Conservation (phyloP, 2,797 vertebrate genomes). For the Agapornis canus region DNA sequence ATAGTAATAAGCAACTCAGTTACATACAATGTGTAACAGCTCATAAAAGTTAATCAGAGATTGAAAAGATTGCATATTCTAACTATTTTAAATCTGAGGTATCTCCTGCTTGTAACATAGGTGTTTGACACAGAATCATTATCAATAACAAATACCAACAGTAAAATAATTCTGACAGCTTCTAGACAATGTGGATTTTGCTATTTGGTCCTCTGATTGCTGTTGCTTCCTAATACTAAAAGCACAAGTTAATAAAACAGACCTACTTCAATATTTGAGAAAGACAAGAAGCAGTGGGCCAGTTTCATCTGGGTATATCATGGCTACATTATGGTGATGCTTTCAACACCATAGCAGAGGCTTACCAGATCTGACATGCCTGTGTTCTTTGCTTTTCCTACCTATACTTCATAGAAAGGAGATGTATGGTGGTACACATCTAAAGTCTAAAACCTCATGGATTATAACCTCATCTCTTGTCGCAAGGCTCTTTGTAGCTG, state of each 20-base stretch:
- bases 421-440: not conserved
- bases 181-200: not conserved
- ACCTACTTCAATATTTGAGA: not conserved
- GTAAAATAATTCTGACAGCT: not conserved
- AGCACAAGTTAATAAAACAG: not conserved
- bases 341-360: not conserved
- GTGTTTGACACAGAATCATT: not conserved
- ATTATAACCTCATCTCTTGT: not conserved
- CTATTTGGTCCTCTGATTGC: not conserved
- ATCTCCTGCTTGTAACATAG: not conserved
- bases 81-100: not conserved
- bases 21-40: not conserved
- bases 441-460: not conserved
- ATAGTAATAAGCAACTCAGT: not conserved
- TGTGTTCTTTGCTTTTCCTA: not conserved
- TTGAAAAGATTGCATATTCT: not conserved
- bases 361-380: not conserved
- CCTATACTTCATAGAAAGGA: not conserved
- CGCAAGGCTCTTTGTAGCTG: not conserved
- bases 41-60: not conserved
- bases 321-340: rapidly evolving
- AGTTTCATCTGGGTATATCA: not conserved
- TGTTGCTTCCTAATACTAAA: not conserved
- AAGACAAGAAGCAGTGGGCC: not conserved
- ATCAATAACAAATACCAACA: not conserved